These are phyloP conservation scores for Dinomys branickii DNA, from an alignment of 2,113 vertebrate species.

Conservation along the genomic window DNA sequence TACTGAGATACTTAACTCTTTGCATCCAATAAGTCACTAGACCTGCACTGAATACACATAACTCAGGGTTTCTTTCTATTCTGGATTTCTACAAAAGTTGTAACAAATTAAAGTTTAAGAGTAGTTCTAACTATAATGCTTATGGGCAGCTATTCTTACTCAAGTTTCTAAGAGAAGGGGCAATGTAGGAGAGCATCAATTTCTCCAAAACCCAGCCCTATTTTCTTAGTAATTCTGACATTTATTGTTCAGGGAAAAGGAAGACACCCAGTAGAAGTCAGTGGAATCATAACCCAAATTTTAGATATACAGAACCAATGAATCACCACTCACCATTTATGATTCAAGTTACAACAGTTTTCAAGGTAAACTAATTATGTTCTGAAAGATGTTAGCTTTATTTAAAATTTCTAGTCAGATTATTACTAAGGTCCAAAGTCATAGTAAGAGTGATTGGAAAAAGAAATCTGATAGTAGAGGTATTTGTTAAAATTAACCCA, in stretches of 20 bases:
- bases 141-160: background rate
- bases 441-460: background rate
- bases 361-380: background rate
- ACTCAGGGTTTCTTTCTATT: background rate
- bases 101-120: slow-evolving; percentile 60
- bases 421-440: background rate
- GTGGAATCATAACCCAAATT: background rate
- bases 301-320: background rate
- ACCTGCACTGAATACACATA: background rate
- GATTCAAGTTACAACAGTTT: background rate
- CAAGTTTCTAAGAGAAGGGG: background rate
- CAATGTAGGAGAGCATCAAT: background rate
- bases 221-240: slow-evolving; percentile 18
- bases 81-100: background rate
- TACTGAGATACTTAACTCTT: background rate
- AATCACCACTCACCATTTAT: background rate
- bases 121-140: slow-evolving; percentile 48
- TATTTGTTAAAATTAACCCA: slow-evolving; percentile 20
- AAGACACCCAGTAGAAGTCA: background rate
- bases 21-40: slow-evolving; percentile 30
- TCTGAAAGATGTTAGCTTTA: background rate
- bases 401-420: background rate
- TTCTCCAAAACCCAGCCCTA: background rate
- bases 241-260: background rate
- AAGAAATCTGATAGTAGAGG: background rate